Percentiles rank a stretch among this genome's conserved stretches.
phyloP scores from a whole-genome alignment of 2,113 vertebrate species.

The Trichomycterus rosablanca region DNA sequence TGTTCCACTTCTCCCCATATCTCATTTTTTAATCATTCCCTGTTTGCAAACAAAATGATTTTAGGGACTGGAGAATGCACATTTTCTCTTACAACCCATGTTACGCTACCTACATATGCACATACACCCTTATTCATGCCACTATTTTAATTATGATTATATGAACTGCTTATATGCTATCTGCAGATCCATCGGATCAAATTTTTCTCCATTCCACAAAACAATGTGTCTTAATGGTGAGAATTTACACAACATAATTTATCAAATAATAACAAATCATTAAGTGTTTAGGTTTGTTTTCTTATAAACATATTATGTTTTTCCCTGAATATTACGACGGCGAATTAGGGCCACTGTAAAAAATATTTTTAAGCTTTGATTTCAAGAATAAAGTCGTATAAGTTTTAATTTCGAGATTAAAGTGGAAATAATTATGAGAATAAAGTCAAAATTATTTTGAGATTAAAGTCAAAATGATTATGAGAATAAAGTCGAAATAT shows the following conservation, averaged over 20 bases:
- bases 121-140: conserved; percentile 7
- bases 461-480: too few species aligned
- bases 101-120: conserved; percentile 21
- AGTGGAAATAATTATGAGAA: too few species aligned
- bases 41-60: conserved; percentile 26
- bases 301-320: conserved; percentile 48
- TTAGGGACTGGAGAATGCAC: conserved; percentile 25
- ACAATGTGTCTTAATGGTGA: neutral
- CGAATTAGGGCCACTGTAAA: too few species aligned
- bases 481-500: too few species aligned
- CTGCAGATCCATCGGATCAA: neutral
- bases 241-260: neutral
- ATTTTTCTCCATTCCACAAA: neutral
- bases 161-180: conserved; percentile 29
- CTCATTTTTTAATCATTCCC: conserved; percentile 40
- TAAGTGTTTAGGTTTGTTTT: too few species aligned
- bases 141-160: conserved; percentile 13
- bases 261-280: neutral
- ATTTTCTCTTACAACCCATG: conserved; percentile 14
- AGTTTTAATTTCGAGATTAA: too few species aligned
- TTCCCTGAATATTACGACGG: conserved; percentile 62
- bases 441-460: too few species aligned
- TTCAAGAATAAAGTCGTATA: too few species aligned
- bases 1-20: conserved; percentile 56
- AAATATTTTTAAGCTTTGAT: too few species aligned